phyloP scores from a whole-genome alignment of 2,888 invertebrate species.

The Dasysyrphus albostriatus region DNA sequence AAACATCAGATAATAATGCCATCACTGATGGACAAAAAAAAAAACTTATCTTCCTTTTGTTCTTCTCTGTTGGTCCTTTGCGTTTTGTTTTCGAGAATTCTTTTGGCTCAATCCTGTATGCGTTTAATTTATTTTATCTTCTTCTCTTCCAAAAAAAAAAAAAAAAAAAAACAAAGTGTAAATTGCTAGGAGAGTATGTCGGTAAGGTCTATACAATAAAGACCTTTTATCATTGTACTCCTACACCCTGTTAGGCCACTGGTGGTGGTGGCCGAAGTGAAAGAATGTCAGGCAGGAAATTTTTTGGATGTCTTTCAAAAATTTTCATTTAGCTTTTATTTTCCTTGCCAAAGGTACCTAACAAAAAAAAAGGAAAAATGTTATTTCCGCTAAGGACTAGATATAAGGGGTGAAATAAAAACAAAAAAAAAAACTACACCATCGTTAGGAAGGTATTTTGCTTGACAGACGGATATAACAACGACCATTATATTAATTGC shows the following conservation, averaged over 20 bases:
- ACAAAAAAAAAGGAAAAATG: not conserved
- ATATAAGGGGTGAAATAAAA: not conserved
- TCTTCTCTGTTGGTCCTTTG: not conserved
- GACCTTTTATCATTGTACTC: constrained; percentile 4
- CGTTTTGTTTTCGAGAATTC: not conserved
- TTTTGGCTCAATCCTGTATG: not conserved
- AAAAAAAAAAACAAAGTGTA: not conserved
- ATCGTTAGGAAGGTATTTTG: not conserved
- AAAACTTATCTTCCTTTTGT: not conserved
- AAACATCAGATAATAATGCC: constrained; percentile 19
- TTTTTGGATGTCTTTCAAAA: constrained; percentile 31
- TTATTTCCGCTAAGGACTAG: constrained; percentile 4
- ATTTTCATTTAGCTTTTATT: constrained; percentile 5
- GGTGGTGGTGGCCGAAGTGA: not conserved
- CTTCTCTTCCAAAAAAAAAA: not conserved
- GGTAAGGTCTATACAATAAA: not conserved
- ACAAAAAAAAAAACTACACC: not conserved
- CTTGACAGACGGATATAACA: constrained; percentile 2
- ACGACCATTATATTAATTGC: constrained; percentile 27
- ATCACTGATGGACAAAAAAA: not conserved
- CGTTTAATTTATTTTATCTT: not conserved
- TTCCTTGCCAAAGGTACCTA: constrained; percentile 9
- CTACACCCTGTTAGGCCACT: not conserved
- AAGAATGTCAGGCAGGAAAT: constrained; percentile 33
- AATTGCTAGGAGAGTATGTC: constrained; percentile 2